Percentiles rank a stretch among this genome's conserved stretches.
Conservation (phyloP, 2,797 vertebrate genomes). For the Pangasius mekongensis region DNA sequence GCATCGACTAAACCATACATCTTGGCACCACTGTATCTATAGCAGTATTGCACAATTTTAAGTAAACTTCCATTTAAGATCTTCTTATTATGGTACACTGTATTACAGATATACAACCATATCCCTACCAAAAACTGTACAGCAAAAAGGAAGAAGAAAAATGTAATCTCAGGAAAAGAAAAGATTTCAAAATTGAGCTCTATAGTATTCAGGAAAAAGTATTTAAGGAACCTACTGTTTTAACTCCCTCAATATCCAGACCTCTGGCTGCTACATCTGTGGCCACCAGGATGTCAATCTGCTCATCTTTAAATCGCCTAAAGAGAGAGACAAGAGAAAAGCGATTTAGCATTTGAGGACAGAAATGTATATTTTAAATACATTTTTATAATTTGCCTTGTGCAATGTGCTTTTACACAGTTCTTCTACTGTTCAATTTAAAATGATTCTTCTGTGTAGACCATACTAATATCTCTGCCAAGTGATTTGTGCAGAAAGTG, state of each 20-base stretch:
- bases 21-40: not conserved
- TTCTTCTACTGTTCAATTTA: not conserved
- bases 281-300: slow-evolving; percentile 94
- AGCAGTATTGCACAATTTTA: not conserved
- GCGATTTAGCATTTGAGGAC: not conserved
- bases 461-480: not conserved
- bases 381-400: not conserved
- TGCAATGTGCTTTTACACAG: not conserved
- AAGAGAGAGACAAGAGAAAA: slow-evolving; percentile 4
- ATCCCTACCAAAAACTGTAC: not conserved
- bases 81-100: not conserved
- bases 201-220: not conserved
- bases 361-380: not conserved
- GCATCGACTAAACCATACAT: not conserved
- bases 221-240: slow-evolving; percentile 82
- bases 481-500: not conserved
- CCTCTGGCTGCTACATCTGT: slow-evolving; percentile 96
- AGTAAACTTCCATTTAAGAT: not conserved
- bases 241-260: slow-evolving; percentile 93
- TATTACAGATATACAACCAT: not conserved
- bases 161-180: not conserved
- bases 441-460: not conserved
- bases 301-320: slow-evolving; percentile 97
- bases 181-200: not conserved
- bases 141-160: not conserved